Evolutionary conservation across 2,113 vertebrate species (phyloP), one percentile per base, ranked within the genome.

Genomic region (Nibea albiflora): DNA sequence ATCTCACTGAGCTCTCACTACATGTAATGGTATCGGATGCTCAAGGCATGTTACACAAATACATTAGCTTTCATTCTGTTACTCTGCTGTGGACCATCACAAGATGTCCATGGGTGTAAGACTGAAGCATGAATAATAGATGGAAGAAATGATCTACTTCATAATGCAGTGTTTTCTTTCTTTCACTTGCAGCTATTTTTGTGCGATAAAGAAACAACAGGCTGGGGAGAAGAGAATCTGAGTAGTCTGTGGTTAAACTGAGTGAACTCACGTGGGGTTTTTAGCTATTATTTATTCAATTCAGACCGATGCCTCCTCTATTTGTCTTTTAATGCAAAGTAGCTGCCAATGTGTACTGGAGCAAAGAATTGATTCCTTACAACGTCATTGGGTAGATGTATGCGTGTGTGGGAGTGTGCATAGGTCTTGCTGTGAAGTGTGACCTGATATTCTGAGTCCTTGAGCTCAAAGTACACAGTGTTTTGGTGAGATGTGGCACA

Each of bases 181-280:
- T 81, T 81, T 88, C 28, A 77, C 76, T 85, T 52, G 85, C 57
- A 89, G 90, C 84, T 93, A 86, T 94, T 93, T 89, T 84, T 52
- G 44, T 61, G 35, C 42, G 69, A 77, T 79, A 60, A 39, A 58
- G 67, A 52, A 83, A 72, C 76, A 67, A 39, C 31, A 42, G 4
- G 53, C 56, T 71, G 50, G 6, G 46, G 53, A 65, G 50, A 69
- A 26, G 49, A 67, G 64, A 69, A 81, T 42, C 39, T 19, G 39
- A 78, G 57, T 79, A 68, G 58, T 79, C 42, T 81, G 47, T 83
- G 73, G 61, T 74, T 85, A 85, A 89, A 80, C 50, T 88, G 81
- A 81, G 76, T 52, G 56, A 80, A 73, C 47, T 76, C 89, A 76
- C 62, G 71, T 74, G 90, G 80, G 80, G 91, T 54, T 81, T 9